A percentile compares a stretch with the other conserved stretches of the same genome.
phyloP scores from a whole-genome alignment of 1,140 invertebrate genomes.

The Drosophila ananassae region DNA sequence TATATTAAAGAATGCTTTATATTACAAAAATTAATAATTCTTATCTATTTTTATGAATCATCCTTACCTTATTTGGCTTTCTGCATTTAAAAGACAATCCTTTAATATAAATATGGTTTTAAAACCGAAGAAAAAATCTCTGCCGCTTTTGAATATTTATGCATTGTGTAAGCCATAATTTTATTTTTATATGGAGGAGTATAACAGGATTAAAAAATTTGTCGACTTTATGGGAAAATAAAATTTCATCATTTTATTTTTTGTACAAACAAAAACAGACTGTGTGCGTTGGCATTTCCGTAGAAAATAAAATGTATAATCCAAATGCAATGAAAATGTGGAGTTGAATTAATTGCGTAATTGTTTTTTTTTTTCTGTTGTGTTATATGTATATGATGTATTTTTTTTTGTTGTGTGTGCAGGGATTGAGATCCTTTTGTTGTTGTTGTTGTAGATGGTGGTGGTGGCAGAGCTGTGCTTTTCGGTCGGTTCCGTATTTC shows the following conservation, averaged over 20 bases:
- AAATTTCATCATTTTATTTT: background rate
- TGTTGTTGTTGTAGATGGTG: conserved; percentile 12
- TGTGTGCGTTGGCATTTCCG: background rate
- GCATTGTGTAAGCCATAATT: background rate
- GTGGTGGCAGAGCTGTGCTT: conserved; percentile 7
- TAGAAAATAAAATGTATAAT: conserved; percentile 4
- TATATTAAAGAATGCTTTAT: too few relatives aligned
- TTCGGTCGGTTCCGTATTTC: conserved; percentile 58
- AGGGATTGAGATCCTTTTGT: conserved; percentile 31
- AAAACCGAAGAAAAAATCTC: too few relatives aligned
- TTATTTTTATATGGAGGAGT: background rate
- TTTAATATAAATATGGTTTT: background rate
- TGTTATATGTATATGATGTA: background rate
- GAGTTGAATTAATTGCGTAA: conserved; percentile 4
- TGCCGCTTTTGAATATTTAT: background rate
- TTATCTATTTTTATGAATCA: background rate
- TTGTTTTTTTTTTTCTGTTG: conserved; percentile 3
- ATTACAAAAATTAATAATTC: too few relatives aligned
- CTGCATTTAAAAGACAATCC: background rate
- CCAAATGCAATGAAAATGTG: conserved; percentile 11
- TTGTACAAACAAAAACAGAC: conserved; percentile 4
- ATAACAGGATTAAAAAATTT: background rate
- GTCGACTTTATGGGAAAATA: background rate
- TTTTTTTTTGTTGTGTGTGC: conserved; percentile 11
- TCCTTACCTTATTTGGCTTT: background rate